Percentiles rank a stretch among this genome's conserved stretches.
These are phyloP conservation scores for Drosophila virilis DNA, from an alignment of 1,140 invertebrate genomes.

Conservation along the genomic window DNA sequence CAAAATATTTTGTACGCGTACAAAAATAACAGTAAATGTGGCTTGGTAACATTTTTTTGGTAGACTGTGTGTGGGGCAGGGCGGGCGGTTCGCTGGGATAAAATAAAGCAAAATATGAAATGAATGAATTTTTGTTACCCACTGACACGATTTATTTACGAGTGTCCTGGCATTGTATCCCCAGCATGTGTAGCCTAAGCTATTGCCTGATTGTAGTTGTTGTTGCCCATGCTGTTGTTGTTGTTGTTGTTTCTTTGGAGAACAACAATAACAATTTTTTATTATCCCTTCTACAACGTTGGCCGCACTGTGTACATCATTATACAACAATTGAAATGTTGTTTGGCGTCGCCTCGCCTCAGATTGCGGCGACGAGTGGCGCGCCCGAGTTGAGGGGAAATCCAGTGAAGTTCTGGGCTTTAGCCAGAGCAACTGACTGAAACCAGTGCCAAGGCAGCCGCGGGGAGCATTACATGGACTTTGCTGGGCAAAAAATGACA, in stretches of 20 bases:
- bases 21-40: slow-evolving; percentile 78
- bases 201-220: slow-evolving; percentile 34
- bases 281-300: slow-evolving; percentile 63
- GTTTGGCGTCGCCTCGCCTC: slow-evolving; percentile 72
- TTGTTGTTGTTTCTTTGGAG: slow-evolving; percentile 25
- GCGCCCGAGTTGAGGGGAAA: slow-evolving; percentile 39
- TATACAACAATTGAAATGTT: slow-evolving; percentile 82
- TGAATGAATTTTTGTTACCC: slow-evolving; percentile 82
- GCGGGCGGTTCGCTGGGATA: not conserved
- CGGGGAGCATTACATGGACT: slow-evolving; percentile 27
- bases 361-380: slow-evolving; percentile 28
- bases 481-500: slow-evolving; percentile 54
- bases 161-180: slow-evolving; percentile 69
- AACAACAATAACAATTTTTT: slow-evolving; percentile 78
- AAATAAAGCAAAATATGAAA: slow-evolving; percentile 71
- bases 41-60: slow-evolving; percentile 67
- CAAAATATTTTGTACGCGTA: slow-evolving; percentile 69
- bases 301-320: slow-evolving; percentile 73
- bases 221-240: slow-evolving; percentile 23
- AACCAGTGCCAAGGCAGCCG: slow-evolving; percentile 62
- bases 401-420: slow-evolving; percentile 38
- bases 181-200: slow-evolving; percentile 45
- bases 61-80: slow-evolving; percentile 18
- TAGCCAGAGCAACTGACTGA: slow-evolving; percentile 36
- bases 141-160: slow-evolving; percentile 82